Evolutionary conservation across 2,888 invertebrate species (phyloP).

Genomic region (Heteromyza rotundicornis): DNA sequence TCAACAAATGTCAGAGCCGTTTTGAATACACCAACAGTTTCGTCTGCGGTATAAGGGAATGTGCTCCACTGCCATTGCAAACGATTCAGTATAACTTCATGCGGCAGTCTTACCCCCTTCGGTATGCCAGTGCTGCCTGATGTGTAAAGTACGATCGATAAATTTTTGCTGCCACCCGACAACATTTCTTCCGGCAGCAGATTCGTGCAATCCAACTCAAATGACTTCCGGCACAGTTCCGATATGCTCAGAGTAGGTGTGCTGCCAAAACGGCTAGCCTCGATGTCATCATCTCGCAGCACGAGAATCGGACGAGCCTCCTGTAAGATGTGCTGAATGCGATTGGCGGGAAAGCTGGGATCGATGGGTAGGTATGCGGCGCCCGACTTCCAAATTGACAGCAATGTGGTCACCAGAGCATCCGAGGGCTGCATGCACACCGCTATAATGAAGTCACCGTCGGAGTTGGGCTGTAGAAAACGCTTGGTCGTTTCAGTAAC

Average conservation of each 20-base stretch:
- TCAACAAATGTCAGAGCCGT: slow-evolving; percentile 92
- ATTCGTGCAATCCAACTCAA: slow-evolving; percentile 46
- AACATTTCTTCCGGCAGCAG: slow-evolving; percentile 61
- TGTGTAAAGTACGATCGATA: slow-evolving; percentile 57
- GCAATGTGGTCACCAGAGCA: slow-evolving; percentile 69
- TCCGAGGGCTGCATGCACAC: slow-evolving; percentile 82
- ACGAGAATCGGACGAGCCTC: slow-evolving; percentile 74
- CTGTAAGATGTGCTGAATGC: slow-evolving; percentile 77
- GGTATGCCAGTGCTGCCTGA: slow-evolving; percentile 91
- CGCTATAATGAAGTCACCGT: slow-evolving; percentile 77
- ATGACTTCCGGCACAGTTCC: slow-evolving; percentile 50
- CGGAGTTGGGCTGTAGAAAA: slow-evolving; percentile 64
- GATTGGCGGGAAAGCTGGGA: slow-evolving; percentile 71
- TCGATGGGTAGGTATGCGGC: slow-evolving; percentile 87
- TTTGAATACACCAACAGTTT: slow-evolving; percentile 82
- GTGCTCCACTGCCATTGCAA: slow-evolving; percentile 86
- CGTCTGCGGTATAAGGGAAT: slow-evolving; percentile 75
- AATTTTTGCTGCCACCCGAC: slow-evolving; percentile 43
- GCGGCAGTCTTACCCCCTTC: slow-evolving; percentile 85
- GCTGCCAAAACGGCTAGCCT: slow-evolving; percentile 45
- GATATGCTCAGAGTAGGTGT: slow-evolving; percentile 45
- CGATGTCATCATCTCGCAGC: slow-evolving; percentile 68
- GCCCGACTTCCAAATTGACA: slow-evolving; percentile 82
- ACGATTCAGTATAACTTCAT: slow-evolving; percentile 79
- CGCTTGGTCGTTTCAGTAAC: slow-evolving; percentile 50